Evolutionary conservation across 2,797 vertebrate species (phyloP).

Genomic region (Arremon aurantiirostris): DNA sequence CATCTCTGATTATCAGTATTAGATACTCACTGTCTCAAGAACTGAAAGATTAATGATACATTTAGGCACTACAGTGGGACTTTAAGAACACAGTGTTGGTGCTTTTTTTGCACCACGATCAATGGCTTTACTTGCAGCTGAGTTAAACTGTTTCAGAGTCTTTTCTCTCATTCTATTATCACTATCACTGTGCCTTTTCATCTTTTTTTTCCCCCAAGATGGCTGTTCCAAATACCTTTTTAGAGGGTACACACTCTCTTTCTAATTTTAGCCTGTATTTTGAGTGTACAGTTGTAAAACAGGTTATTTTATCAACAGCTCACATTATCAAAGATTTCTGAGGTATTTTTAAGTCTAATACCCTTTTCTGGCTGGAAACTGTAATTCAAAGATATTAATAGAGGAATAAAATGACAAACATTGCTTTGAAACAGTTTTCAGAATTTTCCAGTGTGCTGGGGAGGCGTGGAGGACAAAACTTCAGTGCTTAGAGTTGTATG

Average conservation of each 20-base stretch:
- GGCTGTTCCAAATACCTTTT: background rate
- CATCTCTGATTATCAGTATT: background rate
- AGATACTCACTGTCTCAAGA: background rate
- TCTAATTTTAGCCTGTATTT: background rate
- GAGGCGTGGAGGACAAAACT: background rate
- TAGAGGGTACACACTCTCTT: background rate
- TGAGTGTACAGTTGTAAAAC: background rate
- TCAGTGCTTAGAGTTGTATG: background rate
- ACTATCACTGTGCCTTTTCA: accelerated
- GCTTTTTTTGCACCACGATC: background rate
- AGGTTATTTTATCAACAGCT: background rate
- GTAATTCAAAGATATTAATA: background rate
- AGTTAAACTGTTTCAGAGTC: background rate
- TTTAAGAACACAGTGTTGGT: background rate
- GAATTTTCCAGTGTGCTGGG: background rate
- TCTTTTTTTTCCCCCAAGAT: background rate
- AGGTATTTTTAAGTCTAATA: background rate
- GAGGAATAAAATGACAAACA: background rate
- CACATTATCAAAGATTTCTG: background rate
- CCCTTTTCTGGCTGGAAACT: background rate
- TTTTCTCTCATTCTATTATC: background rate
- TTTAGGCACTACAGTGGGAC: background rate
- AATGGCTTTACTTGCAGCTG: background rate
- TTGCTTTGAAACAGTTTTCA: background rate
- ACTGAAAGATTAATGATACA: background rate